Conservation (phyloP, 2,888 invertebrate genomes). For the Molorchus minor region DNA sequence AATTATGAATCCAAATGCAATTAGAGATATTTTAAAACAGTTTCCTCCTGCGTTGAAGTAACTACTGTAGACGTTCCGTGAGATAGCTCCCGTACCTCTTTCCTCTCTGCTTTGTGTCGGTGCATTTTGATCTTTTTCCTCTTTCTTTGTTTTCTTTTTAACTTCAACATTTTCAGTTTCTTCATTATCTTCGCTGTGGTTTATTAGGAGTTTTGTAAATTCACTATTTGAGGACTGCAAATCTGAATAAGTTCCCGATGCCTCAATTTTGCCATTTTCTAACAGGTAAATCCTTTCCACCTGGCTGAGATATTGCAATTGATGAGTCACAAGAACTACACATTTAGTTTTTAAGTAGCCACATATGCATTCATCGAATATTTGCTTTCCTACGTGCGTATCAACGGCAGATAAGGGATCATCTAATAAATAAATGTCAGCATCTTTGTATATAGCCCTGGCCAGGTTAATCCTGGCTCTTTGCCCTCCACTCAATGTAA, state of each 20-base stretch:
- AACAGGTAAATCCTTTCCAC: conserved; percentile 66
- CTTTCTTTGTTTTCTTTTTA: conserved; percentile 2
- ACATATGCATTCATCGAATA: conserved; percentile 82
- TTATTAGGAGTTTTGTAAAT: conserved; percentile 67
- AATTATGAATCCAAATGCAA: conserved; percentile 63
- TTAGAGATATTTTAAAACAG: conserved; percentile 53
- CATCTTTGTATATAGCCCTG: conserved; percentile 82
- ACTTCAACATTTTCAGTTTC: conserved; percentile 11
- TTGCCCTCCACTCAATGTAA: conserved; percentile 80
- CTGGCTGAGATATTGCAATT: conserved; percentile 72
- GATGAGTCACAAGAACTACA: conserved; percentile 78
- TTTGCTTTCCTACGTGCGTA: conserved; percentile 84
- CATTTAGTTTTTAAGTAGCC: conserved; percentile 72
- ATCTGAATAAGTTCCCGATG: conserved; percentile 74
- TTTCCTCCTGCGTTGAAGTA: conserved; percentile 80
- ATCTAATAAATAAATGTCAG: conserved; percentile 86
- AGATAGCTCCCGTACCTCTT: conserved; percentile 68
- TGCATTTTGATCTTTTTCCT: conserved; percentile 28
- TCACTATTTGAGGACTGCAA: conserved; percentile 75
- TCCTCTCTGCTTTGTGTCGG: conserved; percentile 66
- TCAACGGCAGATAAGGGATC: conserved; percentile 92
- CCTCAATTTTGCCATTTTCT: conserved; percentile 66
- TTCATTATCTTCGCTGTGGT: conserved; percentile 22
- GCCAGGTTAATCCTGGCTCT: conserved; percentile 88
- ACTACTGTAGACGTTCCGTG: conserved; percentile 67